Conservation (phyloP, 53 echinoderm and acorn worm species). For the Apostichopus leukothele region DNA sequence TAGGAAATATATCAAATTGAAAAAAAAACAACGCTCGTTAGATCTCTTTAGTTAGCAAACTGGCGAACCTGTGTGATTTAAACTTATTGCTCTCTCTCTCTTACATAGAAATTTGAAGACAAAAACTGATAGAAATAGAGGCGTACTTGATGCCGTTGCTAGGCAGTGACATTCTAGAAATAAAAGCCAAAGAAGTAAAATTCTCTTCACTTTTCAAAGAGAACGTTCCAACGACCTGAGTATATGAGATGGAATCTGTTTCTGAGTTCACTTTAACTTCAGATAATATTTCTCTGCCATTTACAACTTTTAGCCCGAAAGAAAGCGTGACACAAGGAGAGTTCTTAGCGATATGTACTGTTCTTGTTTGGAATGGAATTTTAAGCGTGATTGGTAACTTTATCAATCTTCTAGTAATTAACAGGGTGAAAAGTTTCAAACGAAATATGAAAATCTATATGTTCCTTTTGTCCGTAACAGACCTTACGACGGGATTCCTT, state of each 20-base stretch:
- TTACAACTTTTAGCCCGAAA: not conserved
- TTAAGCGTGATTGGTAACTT: constrained; percentile 1
- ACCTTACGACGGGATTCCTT: not conserved
- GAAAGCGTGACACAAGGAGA: not conserved
- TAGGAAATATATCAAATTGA: no score
- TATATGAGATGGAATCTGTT: not conserved
- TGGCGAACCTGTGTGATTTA: no score
- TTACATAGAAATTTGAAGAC: no score
- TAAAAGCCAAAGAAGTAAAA: no score
- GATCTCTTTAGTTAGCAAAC: no score
- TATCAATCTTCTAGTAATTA: not conserved
- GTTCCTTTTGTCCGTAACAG: constrained; percentile 1
- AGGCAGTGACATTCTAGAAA: no score
- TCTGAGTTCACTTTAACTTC: not conserved
- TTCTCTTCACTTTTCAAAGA: no score
- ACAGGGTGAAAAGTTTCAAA: constrained; percentile 13
- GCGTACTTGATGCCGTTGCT: no score
- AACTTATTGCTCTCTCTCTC: no score
- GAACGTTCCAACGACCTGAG: no score
- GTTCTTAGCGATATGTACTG: not conserved
- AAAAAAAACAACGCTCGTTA: no score
- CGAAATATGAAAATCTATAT: constrained; percentile 30
- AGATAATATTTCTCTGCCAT: not conserved
- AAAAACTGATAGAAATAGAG: no score
- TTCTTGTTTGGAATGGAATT: constrained; percentile 3